phyloP scores from a whole-genome alignment of 2,113 vertebrate genomes.

The Chloropsis cyanopogon region DNA sequence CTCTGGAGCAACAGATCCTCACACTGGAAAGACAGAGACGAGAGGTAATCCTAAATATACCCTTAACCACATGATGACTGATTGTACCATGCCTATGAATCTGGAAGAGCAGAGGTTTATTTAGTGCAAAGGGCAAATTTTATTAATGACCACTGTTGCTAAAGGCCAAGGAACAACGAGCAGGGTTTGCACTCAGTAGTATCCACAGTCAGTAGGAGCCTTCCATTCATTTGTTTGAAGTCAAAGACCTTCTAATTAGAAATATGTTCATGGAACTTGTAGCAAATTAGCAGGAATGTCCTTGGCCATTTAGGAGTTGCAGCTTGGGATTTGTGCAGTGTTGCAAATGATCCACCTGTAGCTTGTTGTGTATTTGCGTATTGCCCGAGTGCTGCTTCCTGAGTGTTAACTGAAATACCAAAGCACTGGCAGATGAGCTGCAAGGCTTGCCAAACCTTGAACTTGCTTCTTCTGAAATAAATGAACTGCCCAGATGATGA shows the following conservation, averaged over 20 bases:
- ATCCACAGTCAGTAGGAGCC: background rate
- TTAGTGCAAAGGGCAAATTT: background rate
- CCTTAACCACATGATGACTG: background rate
- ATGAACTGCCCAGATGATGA: background rate
- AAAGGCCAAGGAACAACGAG: background rate
- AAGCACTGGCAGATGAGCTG: background rate
- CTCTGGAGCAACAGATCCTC: conserved; percentile 62
- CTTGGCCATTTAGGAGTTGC: background rate
- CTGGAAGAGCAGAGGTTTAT: background rate
- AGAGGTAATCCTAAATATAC: conserved; percentile 63
- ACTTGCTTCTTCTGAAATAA: background rate
- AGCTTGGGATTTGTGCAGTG: background rate
- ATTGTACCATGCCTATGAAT: rapidly evolving
- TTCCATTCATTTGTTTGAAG: background rate
- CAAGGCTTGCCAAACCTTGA: background rate
- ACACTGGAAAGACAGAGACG: conserved; percentile 71
- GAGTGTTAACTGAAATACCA: background rate
- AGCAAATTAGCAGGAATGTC: background rate
- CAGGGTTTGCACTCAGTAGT: background rate
- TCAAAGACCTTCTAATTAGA: background rate
- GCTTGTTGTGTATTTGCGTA: background rate
- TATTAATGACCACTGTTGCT: background rate
- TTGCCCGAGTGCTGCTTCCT: background rate
- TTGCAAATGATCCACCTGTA: background rate
- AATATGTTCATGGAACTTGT: background rate